phyloP scores from a whole-genome alignment of 2,797 vertebrate genomes.

The Mormyrus proboscirostris region DNA sequence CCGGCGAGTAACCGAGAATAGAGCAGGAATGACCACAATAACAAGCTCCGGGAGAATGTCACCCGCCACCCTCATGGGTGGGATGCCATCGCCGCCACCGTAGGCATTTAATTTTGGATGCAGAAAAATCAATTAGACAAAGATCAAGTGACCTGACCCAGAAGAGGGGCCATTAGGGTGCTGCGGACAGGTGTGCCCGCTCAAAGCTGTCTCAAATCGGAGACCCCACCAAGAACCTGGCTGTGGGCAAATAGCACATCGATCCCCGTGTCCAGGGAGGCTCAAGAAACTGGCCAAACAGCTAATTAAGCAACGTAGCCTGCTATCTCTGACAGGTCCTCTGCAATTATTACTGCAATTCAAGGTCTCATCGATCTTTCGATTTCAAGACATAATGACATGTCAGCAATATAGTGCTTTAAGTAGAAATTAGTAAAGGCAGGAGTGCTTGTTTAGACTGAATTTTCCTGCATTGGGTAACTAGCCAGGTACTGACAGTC shows the following conservation, averaged over 20 bases:
- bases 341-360: neutral
- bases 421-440: neutral
- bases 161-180: conserved; percentile 29
- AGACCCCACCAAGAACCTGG: neutral
- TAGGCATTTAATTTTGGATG: conserved; percentile 20
- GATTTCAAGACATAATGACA: neutral
- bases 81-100: neutral
- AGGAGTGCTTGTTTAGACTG: neutral
- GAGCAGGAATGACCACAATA: conserved; percentile 21
- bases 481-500: neutral
- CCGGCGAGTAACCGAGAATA: conserved; percentile 10
- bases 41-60: neutral
- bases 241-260: neutral
- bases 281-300: neutral
- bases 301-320: neutral
- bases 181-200: conserved; percentile 25
- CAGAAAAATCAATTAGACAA: conserved; percentile 8
- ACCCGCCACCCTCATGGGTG: neutral
- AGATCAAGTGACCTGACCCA: conserved; percentile 24
- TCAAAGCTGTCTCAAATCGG: conserved; percentile 24
- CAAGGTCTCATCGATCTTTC: neutral
- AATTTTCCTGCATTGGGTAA: neutral
- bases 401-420: neutral
- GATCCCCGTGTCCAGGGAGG: neutral
- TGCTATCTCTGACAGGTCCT: neutral